phyloP scores from a whole-genome alignment of 2,888 invertebrate genomes.

The Hetaerina titia region DNA sequence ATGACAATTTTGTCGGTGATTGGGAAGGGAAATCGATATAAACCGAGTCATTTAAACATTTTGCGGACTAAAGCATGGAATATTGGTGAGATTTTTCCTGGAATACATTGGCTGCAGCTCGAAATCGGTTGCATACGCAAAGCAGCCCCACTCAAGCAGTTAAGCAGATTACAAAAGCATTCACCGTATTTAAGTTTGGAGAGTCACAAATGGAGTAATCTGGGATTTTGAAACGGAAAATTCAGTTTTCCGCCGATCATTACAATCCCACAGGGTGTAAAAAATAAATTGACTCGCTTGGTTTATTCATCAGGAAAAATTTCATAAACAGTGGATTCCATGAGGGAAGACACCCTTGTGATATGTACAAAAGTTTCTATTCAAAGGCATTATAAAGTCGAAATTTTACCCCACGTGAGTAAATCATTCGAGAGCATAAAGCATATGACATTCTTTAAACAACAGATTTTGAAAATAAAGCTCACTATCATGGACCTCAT shows the following conservation, averaged over 20 bases:
- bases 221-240: background rate
- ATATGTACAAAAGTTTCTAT: no score
- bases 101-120: background rate
- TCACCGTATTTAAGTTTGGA: background rate
- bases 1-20: background rate
- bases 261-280: background rate
- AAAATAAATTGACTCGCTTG: background rate
- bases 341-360: no score
- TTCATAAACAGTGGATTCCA: background rate
- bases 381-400: no score
- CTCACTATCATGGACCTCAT: no score
- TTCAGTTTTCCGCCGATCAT: background rate
- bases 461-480: no score
- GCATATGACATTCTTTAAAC: no score
- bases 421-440: no score
- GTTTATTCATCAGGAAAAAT: background rate
- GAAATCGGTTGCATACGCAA: background rate
- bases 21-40: background rate
- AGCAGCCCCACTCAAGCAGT: background rate
- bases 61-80: background rate
- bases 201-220: background rate
- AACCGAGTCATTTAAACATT: conserved; percentile 24
- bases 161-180: conserved; percentile 3
- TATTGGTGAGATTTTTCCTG: background rate
- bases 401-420: no score